These are phyloP conservation scores for Heliconius hewitsoni DNA, from an alignment of 1,140 invertebrate species.

Conservation along the genomic window DNA sequence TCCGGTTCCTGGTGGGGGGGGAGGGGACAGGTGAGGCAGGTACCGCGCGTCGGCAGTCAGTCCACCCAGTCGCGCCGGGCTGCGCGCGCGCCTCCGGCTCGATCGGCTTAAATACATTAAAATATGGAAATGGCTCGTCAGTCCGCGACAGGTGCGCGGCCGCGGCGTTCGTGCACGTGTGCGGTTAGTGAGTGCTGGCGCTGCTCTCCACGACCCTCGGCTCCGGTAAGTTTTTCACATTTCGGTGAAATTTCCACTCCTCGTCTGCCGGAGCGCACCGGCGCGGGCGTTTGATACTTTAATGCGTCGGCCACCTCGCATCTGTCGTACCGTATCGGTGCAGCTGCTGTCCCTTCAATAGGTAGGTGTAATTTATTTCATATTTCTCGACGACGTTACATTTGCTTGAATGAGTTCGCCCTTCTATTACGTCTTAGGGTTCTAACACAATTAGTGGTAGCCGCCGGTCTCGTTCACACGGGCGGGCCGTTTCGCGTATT, in stretches of 20 bases:
- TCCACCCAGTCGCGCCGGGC: slow-evolving; percentile 66
- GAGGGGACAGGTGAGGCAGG: slow-evolving; percentile 75
- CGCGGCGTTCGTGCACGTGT: slow-evolving; percentile 78
- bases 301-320: slow-evolving; percentile 63
- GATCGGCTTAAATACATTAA: slow-evolving; percentile 61
- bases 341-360: slow-evolving; percentile 70
- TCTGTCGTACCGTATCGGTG: slow-evolving; percentile 66
- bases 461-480: slow-evolving; percentile 58
- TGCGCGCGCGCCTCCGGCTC: slow-evolving; percentile 69
- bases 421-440: slow-evolving; percentile 55
- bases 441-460: slow-evolving; percentile 62
- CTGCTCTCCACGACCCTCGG: slow-evolving; percentile 52
- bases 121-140: slow-evolving; percentile 74
- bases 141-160: slow-evolving; percentile 77
- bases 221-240: slow-evolving; percentile 63
- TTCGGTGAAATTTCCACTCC: slow-evolving; percentile 49
- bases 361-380: slow-evolving; percentile 58
- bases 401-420: slow-evolving; percentile 55
- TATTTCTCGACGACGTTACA: slow-evolving; percentile 51
- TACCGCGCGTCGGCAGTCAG: slow-evolving; percentile 70
- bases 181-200: slow-evolving; percentile 76
- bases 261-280: slow-evolving; percentile 41
- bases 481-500: slow-evolving; percentile 62
- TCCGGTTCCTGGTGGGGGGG: slow-evolving; percentile 76
- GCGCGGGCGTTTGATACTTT: slow-evolving; percentile 50